Conservation (phyloP, 2,113 vertebrate species). For the Anguilla rostrata region DNA sequence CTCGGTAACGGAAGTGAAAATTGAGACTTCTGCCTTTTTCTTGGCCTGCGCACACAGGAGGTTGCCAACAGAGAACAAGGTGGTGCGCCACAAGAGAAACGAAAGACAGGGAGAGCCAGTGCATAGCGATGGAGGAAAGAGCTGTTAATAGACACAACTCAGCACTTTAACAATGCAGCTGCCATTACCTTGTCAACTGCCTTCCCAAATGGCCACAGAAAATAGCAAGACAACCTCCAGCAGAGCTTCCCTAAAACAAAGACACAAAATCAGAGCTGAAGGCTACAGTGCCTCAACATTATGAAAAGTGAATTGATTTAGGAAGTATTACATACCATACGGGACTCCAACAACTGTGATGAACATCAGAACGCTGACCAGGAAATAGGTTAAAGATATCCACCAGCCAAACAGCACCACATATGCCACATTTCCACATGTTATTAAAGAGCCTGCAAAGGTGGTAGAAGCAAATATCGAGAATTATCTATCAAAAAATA, state of each 20-base stretch:
- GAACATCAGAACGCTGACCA: constrained; percentile 75
- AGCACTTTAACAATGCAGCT: not conserved
- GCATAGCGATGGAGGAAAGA: not conserved
- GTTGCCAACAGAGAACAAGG: not conserved
- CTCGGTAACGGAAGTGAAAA: not conserved
- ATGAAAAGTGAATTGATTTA: not conserved
- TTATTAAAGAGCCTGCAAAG: constrained; percentile 68
- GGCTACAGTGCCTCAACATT: not conserved
- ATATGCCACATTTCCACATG: constrained; percentile 75
- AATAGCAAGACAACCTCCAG: constrained; percentile 67
- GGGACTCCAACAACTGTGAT: constrained; percentile 68
- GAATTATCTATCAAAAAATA: not conserved
- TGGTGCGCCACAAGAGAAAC: not conserved
- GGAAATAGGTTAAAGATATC: constrained; percentile 74
- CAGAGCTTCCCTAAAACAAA: constrained; percentile 67
- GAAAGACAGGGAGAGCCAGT: not conserved
- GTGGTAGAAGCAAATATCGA: not conserved
- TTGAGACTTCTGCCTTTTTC: not conserved
- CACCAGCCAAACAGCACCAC: constrained; percentile 85
- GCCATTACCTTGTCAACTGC: constrained; percentile 67
- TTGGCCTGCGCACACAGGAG: not conserved
- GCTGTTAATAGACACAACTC: not conserved
- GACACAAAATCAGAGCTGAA: not conserved
- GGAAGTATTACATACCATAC: constrained; percentile 69
- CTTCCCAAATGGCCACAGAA: constrained; percentile 83